Base-by-base conservation (phyloP, 2,888 invertebrate genomes). In the Drosophila cognata region DNA sequence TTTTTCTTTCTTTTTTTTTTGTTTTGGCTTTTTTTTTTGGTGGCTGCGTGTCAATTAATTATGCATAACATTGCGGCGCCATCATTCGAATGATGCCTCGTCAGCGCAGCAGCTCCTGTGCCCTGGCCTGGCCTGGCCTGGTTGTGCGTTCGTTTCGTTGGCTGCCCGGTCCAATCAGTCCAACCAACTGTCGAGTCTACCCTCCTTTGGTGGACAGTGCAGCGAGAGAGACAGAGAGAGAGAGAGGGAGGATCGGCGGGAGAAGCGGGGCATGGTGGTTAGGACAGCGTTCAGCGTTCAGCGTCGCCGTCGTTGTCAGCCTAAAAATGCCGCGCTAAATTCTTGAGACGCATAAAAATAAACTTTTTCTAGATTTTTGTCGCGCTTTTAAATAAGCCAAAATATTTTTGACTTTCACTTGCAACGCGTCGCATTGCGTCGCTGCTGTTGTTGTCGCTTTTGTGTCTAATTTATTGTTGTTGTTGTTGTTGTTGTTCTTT, bases 261-360 rank as follows among this genome's bases (percentile, higher is more conserved):
- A 16, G 11, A 43, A 21, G 11, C 25, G n/a, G 36, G 29, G 28
- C 29, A 16, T 29, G 36, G 18, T 6, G 21, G 41, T 10, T 43
- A 33, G 31, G 33, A 51, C 36, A 36, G 33, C 33, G 62, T 36
- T 36, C 36, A 25, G 25, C 7, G 46, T 46, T 21, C 16, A 16
- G 25, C 21, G 66, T 61, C 70, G 38, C 70, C 71, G 48, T 69
- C 61, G 69, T 38, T 64, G 73, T 66, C 70, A 74, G 81, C 70
- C 77, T 71, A 81, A 81, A 83, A 85, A 85, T 88, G 88, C 77
- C 79, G 88, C 74, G 86, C 84, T 88, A 85, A 81, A 85, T 85
- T 85, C 84, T 75, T 85, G 36, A 61, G 86, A 65, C 77, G 61
- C 81, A 81, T 88, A 85, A 83, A 85, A 85, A 85, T 83, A 85